Base-by-base conservation (phyloP, 2,113 vertebrate genomes). In the Pagrus major region DNA sequence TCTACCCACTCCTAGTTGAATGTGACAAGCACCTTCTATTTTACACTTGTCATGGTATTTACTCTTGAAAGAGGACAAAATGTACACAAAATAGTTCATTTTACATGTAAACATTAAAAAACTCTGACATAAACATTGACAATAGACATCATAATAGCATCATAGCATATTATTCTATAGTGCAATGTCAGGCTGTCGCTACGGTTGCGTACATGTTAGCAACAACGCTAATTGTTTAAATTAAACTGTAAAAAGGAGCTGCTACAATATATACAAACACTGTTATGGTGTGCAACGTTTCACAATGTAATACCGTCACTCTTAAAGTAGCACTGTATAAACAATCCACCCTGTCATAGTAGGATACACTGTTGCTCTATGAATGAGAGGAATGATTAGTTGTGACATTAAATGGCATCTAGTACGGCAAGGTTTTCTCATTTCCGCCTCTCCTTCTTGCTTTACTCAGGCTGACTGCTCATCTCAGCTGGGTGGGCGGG, bases 401-500 rank as follows among this genome's bases (percentile, higher is more conserved):
- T 52, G 78, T 66, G 65, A 72, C 68, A 80, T 67, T 77, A 71
- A 79, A 77, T 70, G 23, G n/a, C 44, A 77, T 65, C 52, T 65
- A 49, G 41, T 60, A 35, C 63, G 44, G 33, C 51, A 74, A 41
- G 58, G 25, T 41, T 78, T 77, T 69, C 71, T 84, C 37, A 29
- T 58, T 81, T 83, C 47, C 29, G 7, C 55, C 70, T 78, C 70
- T 59, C 76, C 51, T 21, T 25, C 25, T 61, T 39, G 41, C 52
- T 61, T 78, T 55, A 39, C 69, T 79, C n/a, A 67, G 60, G 63
- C 71, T 63, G 71, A 46, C 71, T 78, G 82, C 78, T 84, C 73
- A 81, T 76, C 87, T 85, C 81, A 86, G 85, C 73, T 86, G 82
- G 86, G 80, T 76, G 85, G 89, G 84, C 70, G 79, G 85, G 67